Base-by-base conservation (phyloP, 2,797 vertebrate species). In the Crenichthys baileyi region DNA sequence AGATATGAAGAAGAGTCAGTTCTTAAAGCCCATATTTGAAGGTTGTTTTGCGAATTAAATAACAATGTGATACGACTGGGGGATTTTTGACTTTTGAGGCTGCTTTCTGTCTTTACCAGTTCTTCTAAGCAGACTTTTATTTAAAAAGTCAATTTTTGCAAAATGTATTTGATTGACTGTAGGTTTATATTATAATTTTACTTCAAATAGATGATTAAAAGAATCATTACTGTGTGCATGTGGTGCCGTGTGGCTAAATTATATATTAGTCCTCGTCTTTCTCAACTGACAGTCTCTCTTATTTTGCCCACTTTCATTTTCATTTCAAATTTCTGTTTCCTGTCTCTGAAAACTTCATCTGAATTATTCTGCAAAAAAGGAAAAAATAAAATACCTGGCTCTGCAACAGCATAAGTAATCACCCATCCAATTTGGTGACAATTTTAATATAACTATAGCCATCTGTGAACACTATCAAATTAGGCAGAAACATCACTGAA, bases 241-340 rank as follows among this genome's bases (percentile, higher is more conserved):
- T 55, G 60, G 55, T 81, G 72, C 80, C 83, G 44, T 84, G 53
- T 84, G 70, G 79, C 74, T 72, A 15, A 80, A 73, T 83, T 80
- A 80, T 73, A 90, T 83, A 79, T 73, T 83, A 83, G 80, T 89
- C 79, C 71, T 55, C 79, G 75, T 86, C 88, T 89, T 84, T 83
- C 86, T 87, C 85, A 78, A 79, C 88, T 88, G 85, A 84, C 89
- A 83, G 91, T 95, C 93, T 82, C 87, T 88, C 82, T 88, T 90
- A 86, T 89, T 94, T 95, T 95, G 91, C 91, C 89, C 93, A 95
- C 93, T 96, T 76, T 96, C 93, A 96, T 97, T 97, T 97, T 94
- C 97, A 97, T 97, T 97, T 97, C 93, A 96, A 95, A 96, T 97
- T 98, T 96, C 96, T 68, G 93, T 91, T 96, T 96, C 95, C 92